These are phyloP conservation scores for Scotopteryx bipunctaria DNA, from an alignment of 2,888 invertebrate genomes.

Conservation along the genomic window DNA sequence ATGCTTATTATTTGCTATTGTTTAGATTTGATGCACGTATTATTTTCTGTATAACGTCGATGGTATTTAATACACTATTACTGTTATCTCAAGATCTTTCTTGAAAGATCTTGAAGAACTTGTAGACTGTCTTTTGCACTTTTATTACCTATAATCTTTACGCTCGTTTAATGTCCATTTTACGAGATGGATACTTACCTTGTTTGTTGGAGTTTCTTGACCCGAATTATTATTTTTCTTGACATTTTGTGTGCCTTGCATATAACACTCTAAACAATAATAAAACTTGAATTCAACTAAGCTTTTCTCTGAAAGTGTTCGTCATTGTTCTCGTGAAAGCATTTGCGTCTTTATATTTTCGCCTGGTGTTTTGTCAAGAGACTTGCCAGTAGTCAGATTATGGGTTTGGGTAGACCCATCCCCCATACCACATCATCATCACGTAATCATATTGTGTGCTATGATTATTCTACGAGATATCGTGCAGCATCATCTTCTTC, in stretches of 20 bases:
- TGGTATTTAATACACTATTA: conserved; percentile 29
- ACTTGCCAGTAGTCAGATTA: too few relatives aligned
- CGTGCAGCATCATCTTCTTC: too few relatives aligned
- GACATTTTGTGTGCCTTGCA: conserved; percentile 2
- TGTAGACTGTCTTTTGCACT: neutral
- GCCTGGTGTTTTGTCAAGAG: too few relatives aligned
- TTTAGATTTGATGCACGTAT: conserved; percentile 46
- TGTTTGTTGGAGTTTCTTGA: conserved; percentile 4
- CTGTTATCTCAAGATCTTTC: conserved; percentile 46
- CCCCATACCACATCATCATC: too few relatives aligned
- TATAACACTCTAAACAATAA: too few relatives aligned
- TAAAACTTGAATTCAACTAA: too few relatives aligned
- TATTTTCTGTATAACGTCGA: neutral
- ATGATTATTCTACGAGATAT: too few relatives aligned
- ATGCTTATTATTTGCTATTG: neutral
- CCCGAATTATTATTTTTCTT: conserved; percentile 4
- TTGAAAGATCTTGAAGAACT: conserved; percentile 20
- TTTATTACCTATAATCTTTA: conserved; percentile 8
- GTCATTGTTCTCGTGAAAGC: conserved; percentile 7
- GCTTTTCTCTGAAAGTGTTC: neutral
- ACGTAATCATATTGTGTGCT: too few relatives aligned
- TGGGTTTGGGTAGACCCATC: too few relatives aligned
- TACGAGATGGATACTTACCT: neutral
- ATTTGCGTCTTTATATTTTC: neutral
- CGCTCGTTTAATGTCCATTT: neutral